A percentile compares a stretch with the other conserved stretches of the same genome.
Evolutionary conservation across 2,797 vertebrate genomes (phyloP).

Genomic region (Euphonia xanthogaster): DNA sequence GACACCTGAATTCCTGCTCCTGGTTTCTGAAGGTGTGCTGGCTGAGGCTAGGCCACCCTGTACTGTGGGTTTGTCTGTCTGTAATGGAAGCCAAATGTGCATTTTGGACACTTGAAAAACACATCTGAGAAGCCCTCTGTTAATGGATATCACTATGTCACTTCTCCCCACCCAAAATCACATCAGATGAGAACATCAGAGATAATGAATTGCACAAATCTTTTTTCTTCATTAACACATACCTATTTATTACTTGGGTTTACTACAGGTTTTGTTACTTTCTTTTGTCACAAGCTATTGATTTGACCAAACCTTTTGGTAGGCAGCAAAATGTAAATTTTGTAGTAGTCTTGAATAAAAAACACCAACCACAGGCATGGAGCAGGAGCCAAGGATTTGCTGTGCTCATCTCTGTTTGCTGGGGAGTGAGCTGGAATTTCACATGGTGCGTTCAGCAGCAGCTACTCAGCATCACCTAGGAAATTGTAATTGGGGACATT

Average conservation of each 20-base stretch:
- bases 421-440: neutral
- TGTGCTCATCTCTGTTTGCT: neutral
- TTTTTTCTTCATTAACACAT: neutral
- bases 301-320: neutral
- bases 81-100: fast-evolving
- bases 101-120: neutral
- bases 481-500: neutral
- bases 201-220: neutral
- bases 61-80: neutral
- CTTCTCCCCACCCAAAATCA: neutral
- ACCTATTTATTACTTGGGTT: neutral
- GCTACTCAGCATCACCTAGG: neutral
- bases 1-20: neutral
- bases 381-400: neutral
- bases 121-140: neutral
- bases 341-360: neutral
- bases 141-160: neutral
- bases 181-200: neutral
- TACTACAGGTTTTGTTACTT: neutral
- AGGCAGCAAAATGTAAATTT: neutral
- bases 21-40: neutral
- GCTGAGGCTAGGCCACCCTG: neutral
- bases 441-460: neutral
- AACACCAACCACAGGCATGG: neutral
- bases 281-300: neutral